Evolutionary conservation across 35 echinoderm and acorn worm genomes (phyloP).

Genomic region (Patiria miniata): DNA sequence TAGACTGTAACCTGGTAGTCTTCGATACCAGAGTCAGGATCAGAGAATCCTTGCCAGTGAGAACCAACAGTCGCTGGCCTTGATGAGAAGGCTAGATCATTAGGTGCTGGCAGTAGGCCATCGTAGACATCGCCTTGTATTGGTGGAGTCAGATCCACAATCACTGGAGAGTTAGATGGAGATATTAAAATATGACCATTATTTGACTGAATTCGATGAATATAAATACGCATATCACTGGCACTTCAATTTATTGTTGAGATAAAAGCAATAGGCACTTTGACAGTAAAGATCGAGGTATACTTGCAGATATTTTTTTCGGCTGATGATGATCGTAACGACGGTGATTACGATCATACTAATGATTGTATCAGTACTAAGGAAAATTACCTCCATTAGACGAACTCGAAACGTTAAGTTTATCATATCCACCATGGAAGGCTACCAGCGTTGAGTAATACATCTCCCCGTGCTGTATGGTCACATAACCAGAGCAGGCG

Average conservation of each 20-base stretch:
- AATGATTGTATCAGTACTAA: too few relatives aligned
- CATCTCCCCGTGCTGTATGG: constrained; percentile 29
- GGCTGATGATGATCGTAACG: background rate
- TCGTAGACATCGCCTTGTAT: constrained; percentile 37
- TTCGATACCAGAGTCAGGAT: constrained; percentile 53
- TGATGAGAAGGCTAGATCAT: constrained; percentile 35
- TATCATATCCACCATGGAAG: constrained; percentile 52
- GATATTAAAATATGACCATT: background rate
- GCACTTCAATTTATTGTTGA: background rate
- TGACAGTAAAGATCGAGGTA: background rate
- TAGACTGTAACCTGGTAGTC: constrained; percentile 45
- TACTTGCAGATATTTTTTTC: background rate
- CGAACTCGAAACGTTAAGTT: constrained; percentile 27
- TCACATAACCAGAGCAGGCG: background rate
- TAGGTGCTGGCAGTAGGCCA: background rate
- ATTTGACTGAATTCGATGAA: background rate
- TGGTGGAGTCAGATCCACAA: constrained; percentile 45
- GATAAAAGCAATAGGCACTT: background rate
- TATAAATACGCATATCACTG: background rate
- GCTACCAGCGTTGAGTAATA: constrained; percentile 52
- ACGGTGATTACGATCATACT: too few relatives aligned
- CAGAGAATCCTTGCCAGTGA: constrained; percentile 42
- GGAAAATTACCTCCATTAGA: constrained; percentile 50
- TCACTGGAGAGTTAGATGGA: background rate
- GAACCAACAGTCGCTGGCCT: constrained; percentile 41